Percentiles rank a stretch among this genome's conserved stretches.
Conservation (phyloP, 2,888 invertebrate genomes). For the Boloria selene region DNA sequence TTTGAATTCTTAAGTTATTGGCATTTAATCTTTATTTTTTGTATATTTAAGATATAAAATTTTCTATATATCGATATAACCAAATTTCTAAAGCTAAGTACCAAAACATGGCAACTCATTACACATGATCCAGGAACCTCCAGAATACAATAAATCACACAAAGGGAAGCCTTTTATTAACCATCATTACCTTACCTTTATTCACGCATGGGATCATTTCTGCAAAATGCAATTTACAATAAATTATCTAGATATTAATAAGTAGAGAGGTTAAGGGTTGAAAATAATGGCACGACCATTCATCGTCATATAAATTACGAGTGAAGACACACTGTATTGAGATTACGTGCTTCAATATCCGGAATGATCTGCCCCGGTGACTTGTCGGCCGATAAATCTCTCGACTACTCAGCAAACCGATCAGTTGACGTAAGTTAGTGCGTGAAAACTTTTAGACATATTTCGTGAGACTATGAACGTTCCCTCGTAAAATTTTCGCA, state of each 20-base stretch:
- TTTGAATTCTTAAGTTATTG: background rate
- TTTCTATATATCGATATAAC: constrained; percentile 30
- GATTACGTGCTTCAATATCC: constrained; percentile 83
- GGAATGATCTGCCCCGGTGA: constrained; percentile 59
- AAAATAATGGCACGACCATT: constrained; percentile 75
- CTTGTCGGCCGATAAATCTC: constrained; percentile 41
- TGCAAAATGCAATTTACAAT: constrained; percentile 81
- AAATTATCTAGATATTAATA: constrained; percentile 82
- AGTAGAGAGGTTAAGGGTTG: constrained; percentile 79
- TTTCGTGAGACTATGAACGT: constrained; percentile 39
- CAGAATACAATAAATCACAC: constrained; percentile 36
- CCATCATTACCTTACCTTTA: constrained; percentile 46
- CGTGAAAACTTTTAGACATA: constrained; percentile 49
- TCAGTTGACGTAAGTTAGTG: constrained; percentile 49
- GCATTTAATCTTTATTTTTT: too few relatives aligned
- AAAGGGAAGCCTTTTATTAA: constrained; percentile 38
- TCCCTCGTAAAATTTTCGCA: constrained; percentile 49
- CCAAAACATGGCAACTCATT: constrained; percentile 24
- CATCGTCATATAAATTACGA: constrained; percentile 80
- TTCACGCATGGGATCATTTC: constrained; percentile 67
- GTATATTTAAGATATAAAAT: too few relatives aligned
- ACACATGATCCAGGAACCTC: constrained; percentile 31
- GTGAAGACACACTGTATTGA: constrained; percentile 76
- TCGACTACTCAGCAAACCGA: constrained; percentile 38
- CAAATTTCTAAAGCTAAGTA: constrained; percentile 1